Base-by-base conservation (phyloP, 2,113 vertebrate genomes). In the Hucho hucho region DNA sequence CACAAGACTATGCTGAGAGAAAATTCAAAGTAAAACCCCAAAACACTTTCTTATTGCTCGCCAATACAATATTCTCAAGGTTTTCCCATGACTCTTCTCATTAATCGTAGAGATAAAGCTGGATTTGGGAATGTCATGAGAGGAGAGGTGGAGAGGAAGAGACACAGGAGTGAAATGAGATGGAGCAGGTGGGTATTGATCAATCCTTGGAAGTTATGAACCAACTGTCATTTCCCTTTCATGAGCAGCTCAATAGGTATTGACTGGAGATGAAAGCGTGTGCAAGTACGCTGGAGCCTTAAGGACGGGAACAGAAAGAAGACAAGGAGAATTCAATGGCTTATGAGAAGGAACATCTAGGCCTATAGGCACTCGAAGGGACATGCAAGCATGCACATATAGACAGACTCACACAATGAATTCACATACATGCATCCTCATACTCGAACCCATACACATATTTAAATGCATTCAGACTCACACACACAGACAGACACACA, bases 221-320 rank as follows among this genome's bases (percentile, higher is more conserved):
- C 87, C 4, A 24, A 61, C 90, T 92, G 90, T 90, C 90, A 90
- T 92, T 92, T 92, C 84, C 82, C 87, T 91, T 92, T 93, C 90
- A 93, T 87, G 87, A 84, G 81, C 81, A 65, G 82, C 88, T 93
- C 92, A 92, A 93, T 92, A 89, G 85, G 84, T 90, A 92, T 92
- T 86, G 92, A 93, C 90, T 88, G 78, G 75, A 83, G 85, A 92
- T 92, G 87, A 92, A 91, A 85, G 89, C 78, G 25, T 84, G 88
- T 75, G 79, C 83, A 86, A 92, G 89, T 87, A 79, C 64, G 78
- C 81, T 69, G 16, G 24, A 74, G 84, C 78, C 83, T 88, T 88
- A 80, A 92, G 88, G 82, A 87, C 9, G 70, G 61, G 49, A 76
- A 80, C 80, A 79, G 67, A 83, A 83, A 75, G 68, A 79, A 11